phyloP scores from a whole-genome alignment of 1,140 invertebrate genomes.

The Zeugodacus cucurbitae region DNA sequence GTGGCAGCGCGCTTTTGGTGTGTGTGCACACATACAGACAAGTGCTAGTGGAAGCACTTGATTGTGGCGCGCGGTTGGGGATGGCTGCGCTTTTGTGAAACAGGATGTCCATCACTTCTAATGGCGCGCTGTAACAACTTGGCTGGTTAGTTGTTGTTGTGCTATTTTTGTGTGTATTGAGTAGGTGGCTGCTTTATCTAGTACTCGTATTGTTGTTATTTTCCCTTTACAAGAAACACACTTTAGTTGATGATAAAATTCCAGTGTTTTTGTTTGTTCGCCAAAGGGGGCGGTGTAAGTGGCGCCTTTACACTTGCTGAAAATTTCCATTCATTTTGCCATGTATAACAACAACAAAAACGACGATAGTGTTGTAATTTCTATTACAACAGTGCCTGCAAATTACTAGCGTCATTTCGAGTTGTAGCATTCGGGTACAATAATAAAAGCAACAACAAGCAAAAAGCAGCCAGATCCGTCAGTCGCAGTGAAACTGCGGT shows the following conservation, averaged over 20 bases:
- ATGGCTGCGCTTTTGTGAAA: neutral
- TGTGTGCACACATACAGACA: neutral
- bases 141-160: too few species aligned
- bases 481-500: neutral
- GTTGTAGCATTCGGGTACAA: neutral
- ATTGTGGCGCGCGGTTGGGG: neutral
- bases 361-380: neutral
- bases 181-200: neutral
- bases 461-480: neutral
- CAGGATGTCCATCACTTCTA: neutral
- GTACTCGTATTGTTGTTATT: neutral
- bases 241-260: slow-evolving; percentile 1
- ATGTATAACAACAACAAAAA: neutral
- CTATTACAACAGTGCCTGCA: neutral
- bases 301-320: neutral
- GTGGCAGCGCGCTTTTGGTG: neutral
- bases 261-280: neutral
- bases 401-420: neutral
- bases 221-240: neutral
- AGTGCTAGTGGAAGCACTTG: neutral
- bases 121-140: neutral
- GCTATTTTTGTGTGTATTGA: neutral
- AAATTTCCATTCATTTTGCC: neutral
- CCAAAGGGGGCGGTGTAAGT: neutral
- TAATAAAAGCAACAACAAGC: neutral